Percentiles rank a stretch among this genome's conserved stretches.
Conservation (phyloP, 2,797 vertebrate species). For the Hippoglossus hippoglossus region DNA sequence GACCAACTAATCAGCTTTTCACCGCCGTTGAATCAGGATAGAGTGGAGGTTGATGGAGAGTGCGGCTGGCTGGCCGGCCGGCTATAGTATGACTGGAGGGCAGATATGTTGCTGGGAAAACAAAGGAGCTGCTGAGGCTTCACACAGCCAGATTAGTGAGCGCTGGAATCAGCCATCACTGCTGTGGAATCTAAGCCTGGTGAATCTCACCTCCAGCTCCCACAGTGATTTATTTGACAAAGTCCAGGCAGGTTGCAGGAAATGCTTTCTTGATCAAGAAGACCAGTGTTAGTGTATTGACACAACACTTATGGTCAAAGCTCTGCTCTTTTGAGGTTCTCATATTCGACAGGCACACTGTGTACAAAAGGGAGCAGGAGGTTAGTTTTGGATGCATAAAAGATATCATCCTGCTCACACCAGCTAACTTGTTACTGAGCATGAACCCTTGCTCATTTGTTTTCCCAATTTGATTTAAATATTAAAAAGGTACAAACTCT, state of each 20-base stretch:
- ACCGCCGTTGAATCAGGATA: constrained; percentile 61
- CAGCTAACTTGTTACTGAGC: constrained; percentile 37
- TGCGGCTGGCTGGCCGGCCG: constrained; percentile 32
- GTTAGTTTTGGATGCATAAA: constrained; percentile 27
- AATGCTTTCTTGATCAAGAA: constrained; percentile 54
- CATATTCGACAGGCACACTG: constrained; percentile 23
- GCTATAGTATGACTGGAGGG: constrained; percentile 43
- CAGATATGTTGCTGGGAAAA: constrained; percentile 59
- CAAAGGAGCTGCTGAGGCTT: constrained; percentile 49
- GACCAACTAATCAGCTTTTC: constrained; percentile 84
- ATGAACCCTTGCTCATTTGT: constrained; percentile 45
- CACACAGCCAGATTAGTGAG: constrained; percentile 16
- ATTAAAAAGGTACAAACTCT: constrained; percentile 36
- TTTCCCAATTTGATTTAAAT: constrained; percentile 34
- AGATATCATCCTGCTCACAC: constrained; percentile 5
- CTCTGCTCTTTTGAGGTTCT: constrained; percentile 36
- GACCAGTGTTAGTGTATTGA: constrained; percentile 48
- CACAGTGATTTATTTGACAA: constrained; percentile 59
- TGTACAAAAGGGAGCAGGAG: not conserved
- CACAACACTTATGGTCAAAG: constrained; percentile 44
- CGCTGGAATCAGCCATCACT: constrained; percentile 59
- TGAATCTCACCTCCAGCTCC: constrained; percentile 53
- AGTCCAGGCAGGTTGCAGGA: constrained; percentile 50
- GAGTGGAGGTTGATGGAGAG: constrained; percentile 64
- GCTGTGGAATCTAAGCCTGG: constrained; percentile 64